phyloP scores from a whole-genome alignment of 2,888 invertebrate species.

The Melinaea marsaeus region DNA sequence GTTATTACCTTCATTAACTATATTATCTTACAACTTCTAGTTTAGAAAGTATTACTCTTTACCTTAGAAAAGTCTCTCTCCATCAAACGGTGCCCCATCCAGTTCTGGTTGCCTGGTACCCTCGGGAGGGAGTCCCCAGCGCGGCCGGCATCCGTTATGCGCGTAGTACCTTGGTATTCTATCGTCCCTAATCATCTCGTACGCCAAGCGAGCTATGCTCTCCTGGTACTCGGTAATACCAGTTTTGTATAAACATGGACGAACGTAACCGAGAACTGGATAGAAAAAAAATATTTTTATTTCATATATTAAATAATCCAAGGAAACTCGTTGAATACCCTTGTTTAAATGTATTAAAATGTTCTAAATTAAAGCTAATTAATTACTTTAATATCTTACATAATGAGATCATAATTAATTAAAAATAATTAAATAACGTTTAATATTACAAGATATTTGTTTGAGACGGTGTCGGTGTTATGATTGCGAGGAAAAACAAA shows the following conservation, averaged over 20 bases:
- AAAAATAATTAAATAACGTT: background rate
- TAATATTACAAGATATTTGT: slow-evolving; percentile 1
- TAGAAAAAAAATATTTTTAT: slow-evolving; percentile 8
- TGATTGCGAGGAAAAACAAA: slow-evolving; percentile 14
- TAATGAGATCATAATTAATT: background rate
- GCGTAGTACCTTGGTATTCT: slow-evolving; percentile 56
- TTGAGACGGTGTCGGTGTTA: background rate
- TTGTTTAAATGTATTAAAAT: too few species aligned
- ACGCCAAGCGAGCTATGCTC: slow-evolving; percentile 61
- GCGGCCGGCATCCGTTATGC: slow-evolving; percentile 59
- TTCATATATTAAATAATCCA: too few species aligned
- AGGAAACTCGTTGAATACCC: too few species aligned
- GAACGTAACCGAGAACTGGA: slow-evolving; percentile 60
- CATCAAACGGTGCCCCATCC: slow-evolving; percentile 59
- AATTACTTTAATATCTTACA: background rate
- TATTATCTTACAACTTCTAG: too few species aligned
- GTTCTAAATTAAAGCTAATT: background rate
- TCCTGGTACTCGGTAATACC: slow-evolving; percentile 62
- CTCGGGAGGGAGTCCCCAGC: slow-evolving; percentile 64
- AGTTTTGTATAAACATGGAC: slow-evolving; percentile 55
- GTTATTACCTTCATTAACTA: too few species aligned
- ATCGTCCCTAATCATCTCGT: slow-evolving; percentile 62
- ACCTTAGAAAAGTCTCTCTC: slow-evolving; percentile 57
- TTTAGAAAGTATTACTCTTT: background rate
- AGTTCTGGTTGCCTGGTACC: slow-evolving; percentile 59